Percentiles rank a stretch among this genome's conserved stretches.
Conservation (phyloP, 2,113 vertebrate species). For the Zootoca vivipara region DNA sequence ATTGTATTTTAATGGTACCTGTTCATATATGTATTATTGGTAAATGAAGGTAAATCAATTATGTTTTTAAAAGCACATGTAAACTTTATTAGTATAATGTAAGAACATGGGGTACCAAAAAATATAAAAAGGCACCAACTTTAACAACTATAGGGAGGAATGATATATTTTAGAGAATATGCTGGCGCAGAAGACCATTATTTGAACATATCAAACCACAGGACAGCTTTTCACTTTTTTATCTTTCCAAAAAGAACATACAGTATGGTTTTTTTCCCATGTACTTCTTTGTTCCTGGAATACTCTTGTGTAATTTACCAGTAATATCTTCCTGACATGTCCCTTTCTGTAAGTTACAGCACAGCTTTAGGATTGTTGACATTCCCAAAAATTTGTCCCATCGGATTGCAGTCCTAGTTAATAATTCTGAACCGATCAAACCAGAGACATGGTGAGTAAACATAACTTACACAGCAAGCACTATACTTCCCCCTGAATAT, state of each 20-base stretch:
- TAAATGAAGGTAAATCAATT: no score
- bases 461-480: neutral
- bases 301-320: neutral
- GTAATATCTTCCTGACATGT: neutral
- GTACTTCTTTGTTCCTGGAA: neutral
- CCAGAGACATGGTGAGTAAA: neutral
- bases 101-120: neutral
- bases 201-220: neutral
- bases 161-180: neutral
- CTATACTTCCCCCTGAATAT: neutral
- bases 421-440: neutral
- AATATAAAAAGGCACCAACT: neutral
- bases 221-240: neutral
- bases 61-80: neutral
- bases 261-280: neutral
- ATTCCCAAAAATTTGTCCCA: neutral
- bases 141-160: neutral
- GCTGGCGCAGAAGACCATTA: neutral
- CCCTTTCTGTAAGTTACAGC: neutral
- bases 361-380: neutral
- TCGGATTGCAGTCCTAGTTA: neutral
- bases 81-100: neutral
- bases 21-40: no score
- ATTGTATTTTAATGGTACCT: no score
- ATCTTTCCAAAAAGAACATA: neutral